phyloP scores from a whole-genome alignment of 2,888 invertebrate species.

The Amblyjoppa proteus region DNA sequence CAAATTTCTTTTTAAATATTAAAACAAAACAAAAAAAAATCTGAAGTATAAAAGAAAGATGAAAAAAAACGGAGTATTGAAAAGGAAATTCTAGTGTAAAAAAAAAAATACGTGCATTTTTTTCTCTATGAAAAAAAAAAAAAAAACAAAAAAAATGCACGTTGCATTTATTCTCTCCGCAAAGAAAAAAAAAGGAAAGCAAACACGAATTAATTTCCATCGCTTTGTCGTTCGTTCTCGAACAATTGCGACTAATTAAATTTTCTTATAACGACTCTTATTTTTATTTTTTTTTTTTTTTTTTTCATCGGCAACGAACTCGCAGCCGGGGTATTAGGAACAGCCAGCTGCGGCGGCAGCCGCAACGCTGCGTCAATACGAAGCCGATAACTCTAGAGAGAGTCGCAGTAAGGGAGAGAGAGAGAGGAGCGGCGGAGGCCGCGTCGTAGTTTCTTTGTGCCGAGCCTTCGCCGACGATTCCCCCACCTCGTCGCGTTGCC shows the following conservation, averaged over 20 bases:
- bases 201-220: not conserved
- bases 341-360: not conserved
- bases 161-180: not conserved
- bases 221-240: not conserved
- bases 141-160: too few species aligned
- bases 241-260: too few species aligned
- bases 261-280: too few species aligned
- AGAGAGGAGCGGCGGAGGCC: conserved; percentile 18
- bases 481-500: conserved; percentile 39
- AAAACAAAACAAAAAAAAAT: too few species aligned
- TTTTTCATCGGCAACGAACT: not conserved
- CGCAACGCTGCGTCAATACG: not conserved
- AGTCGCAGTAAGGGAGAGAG: not conserved
- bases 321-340: not conserved
- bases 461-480: conserved; percentile 4
- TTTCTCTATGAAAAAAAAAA: too few species aligned
- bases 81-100: too few species aligned
- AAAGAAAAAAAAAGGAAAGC: not conserved
- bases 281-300: not conserved
- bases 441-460: conserved; percentile 48
- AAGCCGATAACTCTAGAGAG: conserved; percentile 16
- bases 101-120: too few species aligned
- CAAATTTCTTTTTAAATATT: too few species aligned
- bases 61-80: too few species aligned
- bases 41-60: too few species aligned